Percentiles rank a stretch among this genome's conserved stretches.
Conservation (phyloP, 2,888 invertebrate species). For the Andrena dorsata region DNA sequence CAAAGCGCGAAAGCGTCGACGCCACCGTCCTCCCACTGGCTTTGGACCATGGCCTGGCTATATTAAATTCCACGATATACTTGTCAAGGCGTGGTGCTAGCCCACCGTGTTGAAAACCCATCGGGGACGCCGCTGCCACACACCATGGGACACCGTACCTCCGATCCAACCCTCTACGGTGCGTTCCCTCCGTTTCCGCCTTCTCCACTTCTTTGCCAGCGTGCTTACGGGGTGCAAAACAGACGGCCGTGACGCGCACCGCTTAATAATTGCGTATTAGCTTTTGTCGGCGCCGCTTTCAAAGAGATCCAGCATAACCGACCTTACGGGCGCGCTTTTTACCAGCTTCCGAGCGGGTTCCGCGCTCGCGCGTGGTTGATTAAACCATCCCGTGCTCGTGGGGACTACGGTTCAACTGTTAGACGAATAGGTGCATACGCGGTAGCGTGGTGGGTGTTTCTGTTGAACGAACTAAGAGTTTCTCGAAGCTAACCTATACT, state of each 20-base stretch:
- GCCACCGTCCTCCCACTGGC: slow-evolving; percentile 5
- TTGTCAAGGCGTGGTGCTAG: slow-evolving; percentile 79
- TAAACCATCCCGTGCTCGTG: not conserved
- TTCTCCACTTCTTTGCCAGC: slow-evolving; percentile 63
- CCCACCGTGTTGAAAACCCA: slow-evolving; percentile 73
- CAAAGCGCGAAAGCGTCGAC: slow-evolving; percentile 22
- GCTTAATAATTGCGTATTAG: slow-evolving; percentile 82
- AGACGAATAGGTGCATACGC: no score
- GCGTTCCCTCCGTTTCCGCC: slow-evolving; percentile 40
- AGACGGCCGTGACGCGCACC: slow-evolving; percentile 70
- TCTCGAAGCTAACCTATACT: no score
- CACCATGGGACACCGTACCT: slow-evolving; percentile 48
- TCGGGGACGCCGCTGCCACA: slow-evolving; percentile 67
- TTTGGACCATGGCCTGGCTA: slow-evolving; percentile 67
- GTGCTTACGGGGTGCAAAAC: slow-evolving; percentile 77
- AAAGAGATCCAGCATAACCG: slow-evolving; percentile 72
- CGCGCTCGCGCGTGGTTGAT: not conserved
- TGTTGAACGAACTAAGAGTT: no score
- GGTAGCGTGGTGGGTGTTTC: no score
- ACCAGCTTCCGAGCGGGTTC: not conserved
- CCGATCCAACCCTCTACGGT: slow-evolving; percentile 18
- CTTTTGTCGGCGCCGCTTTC: slow-evolving; percentile 78
- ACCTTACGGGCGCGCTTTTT: slow-evolving; percentile 26
- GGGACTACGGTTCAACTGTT: no score
- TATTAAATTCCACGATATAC: slow-evolving; percentile 82